These are phyloP conservation scores for Pristionchus fissidentatus DNA, from an alignment of 2,888 invertebrate genomes.

Conservation along the genomic window DNA sequence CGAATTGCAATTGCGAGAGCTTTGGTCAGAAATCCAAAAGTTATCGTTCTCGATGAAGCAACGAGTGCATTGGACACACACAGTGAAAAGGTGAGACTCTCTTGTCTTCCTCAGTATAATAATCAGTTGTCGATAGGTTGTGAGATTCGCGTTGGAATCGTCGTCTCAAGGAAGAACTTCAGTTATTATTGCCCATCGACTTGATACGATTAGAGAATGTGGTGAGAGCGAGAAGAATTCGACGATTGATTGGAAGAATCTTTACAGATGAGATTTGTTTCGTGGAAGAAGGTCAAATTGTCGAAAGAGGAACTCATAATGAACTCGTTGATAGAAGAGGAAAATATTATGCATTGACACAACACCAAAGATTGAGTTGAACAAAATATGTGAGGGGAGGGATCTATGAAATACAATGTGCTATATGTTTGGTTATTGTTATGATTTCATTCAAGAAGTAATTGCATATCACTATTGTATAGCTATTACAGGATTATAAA, in stretches of 20 bases:
- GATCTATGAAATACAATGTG: too few relatives aligned
- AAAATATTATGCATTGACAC: not conserved
- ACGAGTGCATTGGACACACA: conserved; percentile 28
- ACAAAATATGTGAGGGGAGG: too few relatives aligned
- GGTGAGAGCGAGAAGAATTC: too few relatives aligned
- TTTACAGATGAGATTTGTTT: too few relatives aligned
- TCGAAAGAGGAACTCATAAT: not conserved
- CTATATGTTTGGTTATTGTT: too few relatives aligned
- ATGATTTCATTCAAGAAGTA: too few relatives aligned
- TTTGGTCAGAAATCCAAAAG: not conserved
- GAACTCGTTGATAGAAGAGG: not conserved
- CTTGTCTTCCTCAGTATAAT: too few relatives aligned
- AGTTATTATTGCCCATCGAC: not conserved
- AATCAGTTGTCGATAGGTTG: too few relatives aligned
- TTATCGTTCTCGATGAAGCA: conserved; percentile 21
- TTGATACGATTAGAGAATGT: too few relatives aligned
- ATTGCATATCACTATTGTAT: too few relatives aligned
- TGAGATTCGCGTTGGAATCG: not conserved
- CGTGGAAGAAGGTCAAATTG: not conserved
- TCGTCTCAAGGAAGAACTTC: not conserved
- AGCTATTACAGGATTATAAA: too few relatives aligned
- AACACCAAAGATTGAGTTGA: not conserved
- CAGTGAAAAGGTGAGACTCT: not conserved
- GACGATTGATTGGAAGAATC: too few relatives aligned
- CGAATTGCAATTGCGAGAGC: conserved; percentile 35